Evolutionary conservation across 2,113 vertebrate species (phyloP).

Genomic region (Misgurnus anguillicaudatus): DNA sequence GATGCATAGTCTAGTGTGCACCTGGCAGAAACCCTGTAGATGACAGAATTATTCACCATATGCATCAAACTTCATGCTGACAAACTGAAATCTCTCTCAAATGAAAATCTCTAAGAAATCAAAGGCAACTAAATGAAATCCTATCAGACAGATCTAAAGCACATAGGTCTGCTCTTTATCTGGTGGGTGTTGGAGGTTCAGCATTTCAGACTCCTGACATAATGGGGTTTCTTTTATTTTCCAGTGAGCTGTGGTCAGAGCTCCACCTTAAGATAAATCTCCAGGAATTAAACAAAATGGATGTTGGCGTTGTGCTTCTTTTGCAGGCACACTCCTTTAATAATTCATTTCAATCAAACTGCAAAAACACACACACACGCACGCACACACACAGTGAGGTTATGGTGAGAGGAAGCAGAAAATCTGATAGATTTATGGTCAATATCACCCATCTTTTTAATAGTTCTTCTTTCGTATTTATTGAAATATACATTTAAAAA

Average conservation of each 20-base stretch:
- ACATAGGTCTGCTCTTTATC: background rate
- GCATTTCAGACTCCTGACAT: constrained; percentile 21
- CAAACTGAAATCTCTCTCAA: background rate
- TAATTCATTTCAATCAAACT: background rate
- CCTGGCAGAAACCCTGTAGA: too few relatives aligned
- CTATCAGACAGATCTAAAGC: background rate
- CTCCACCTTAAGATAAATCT: constrained; percentile 22
- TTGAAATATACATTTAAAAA: too few relatives aligned
- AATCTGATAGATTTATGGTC: too few relatives aligned
- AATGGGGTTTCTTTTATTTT: background rate
- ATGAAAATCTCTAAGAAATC: background rate
- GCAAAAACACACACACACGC: background rate
- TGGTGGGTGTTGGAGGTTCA: background rate
- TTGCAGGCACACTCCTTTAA: background rate
- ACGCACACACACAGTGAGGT: background rate
- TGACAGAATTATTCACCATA: background rate
- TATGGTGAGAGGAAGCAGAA: too few relatives aligned
- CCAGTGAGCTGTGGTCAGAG: constrained; percentile 2
- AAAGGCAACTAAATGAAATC: background rate
- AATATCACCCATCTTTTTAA: too few relatives aligned
- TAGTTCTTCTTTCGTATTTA: too few relatives aligned
- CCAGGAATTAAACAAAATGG: background rate
- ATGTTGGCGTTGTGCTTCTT: background rate
- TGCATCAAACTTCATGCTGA: background rate
- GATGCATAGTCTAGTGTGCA: too few relatives aligned